Conservation (phyloP, 2,797 vertebrate genomes). For the Xyrichtys novacula region DNA sequence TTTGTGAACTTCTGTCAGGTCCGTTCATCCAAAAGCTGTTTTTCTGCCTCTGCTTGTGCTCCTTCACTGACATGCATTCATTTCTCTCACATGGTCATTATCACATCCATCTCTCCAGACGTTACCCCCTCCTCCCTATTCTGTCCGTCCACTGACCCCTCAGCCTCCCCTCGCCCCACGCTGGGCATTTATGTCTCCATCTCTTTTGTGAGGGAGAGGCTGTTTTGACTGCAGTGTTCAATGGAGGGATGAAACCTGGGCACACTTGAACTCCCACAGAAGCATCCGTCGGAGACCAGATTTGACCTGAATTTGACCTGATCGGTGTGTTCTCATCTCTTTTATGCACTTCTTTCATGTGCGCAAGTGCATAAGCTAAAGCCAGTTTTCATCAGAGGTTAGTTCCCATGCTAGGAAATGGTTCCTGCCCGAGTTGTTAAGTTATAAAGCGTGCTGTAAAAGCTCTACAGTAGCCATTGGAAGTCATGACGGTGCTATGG, state of each 20-base stretch:
- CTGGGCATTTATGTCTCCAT: slow-evolving; percentile 64
- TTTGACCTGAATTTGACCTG: slow-evolving; percentile 75
- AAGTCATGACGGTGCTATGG: slow-evolving; percentile 62
- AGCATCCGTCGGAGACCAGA: slow-evolving; percentile 41
- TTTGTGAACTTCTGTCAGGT: slow-evolving; percentile 9
- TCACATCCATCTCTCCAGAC: slow-evolving; percentile 43
- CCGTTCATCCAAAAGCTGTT: background rate
- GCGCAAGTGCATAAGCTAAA: background rate
- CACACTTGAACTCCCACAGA: slow-evolving; percentile 80
- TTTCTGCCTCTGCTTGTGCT: background rate
- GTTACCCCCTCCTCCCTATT: slow-evolving; percentile 35
- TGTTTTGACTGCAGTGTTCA: slow-evolving; percentile 51
- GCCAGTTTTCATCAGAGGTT: slow-evolving; percentile 14
- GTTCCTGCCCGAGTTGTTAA: slow-evolving; percentile 58
- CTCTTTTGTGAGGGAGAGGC: slow-evolving; percentile 63
- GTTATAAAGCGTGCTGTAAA: slow-evolving; percentile 73
- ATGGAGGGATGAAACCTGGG: slow-evolving; percentile 57
- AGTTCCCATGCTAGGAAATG: slow-evolving; percentile 36
- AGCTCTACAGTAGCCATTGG: slow-evolving; percentile 72
- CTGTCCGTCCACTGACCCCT: slow-evolving; percentile 66
- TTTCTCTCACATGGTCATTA: slow-evolving; percentile 60
- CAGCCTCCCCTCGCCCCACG: slow-evolving; percentile 37
- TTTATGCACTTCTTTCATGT: slow-evolving; percentile 15
- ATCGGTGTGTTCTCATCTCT: slow-evolving; percentile 24
- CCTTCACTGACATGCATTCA: slow-evolving; percentile 25